Evolutionary conservation across 2,113 vertebrate genomes (phyloP).

Genomic region (Misgurnus mizolepis): DNA sequence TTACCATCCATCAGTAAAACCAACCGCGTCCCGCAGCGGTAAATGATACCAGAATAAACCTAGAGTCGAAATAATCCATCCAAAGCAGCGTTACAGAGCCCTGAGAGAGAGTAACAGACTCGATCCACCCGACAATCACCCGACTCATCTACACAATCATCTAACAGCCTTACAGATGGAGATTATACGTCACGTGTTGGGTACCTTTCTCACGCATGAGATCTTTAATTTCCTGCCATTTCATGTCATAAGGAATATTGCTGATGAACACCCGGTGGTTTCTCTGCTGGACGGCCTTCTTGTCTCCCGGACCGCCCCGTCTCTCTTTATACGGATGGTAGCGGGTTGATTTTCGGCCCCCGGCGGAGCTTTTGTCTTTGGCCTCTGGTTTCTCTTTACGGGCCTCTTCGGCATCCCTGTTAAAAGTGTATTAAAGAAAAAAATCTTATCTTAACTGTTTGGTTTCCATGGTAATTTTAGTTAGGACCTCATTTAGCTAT

Average conservation of each 20-base stretch:
- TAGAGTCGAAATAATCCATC: background rate
- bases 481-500: no score
- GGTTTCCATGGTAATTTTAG: no score
- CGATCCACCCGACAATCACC: background rate
- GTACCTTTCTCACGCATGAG: slow-evolving; percentile 99
- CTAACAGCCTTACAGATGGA: no score
- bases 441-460: no score
- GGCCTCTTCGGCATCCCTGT: slow-evolving; percentile 66
- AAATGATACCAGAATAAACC: background rate
- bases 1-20: background rate
- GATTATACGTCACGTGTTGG: slow-evolving; percentile 28
- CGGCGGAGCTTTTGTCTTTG: slow-evolving; percentile 87
- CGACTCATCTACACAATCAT: no score
- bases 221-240: slow-evolving; percentile 99
- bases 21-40: background rate
- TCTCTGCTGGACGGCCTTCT: slow-evolving; percentile 84
- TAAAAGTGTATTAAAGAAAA: background rate
- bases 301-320: slow-evolving; percentile 79
- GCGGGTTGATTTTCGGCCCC: slow-evolving; percentile 82
- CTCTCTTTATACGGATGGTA: slow-evolving; percentile 97
- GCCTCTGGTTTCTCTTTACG: slow-evolving; percentile 80
- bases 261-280: slow-evolving; percentile 92
- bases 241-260: slow-evolving; percentile 99
- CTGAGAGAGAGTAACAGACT: background rate
- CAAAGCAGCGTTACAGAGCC: background rate